Evolutionary conservation across 2,888 invertebrate genomes (phyloP).

Genomic region (Patella depressa): DNA sequence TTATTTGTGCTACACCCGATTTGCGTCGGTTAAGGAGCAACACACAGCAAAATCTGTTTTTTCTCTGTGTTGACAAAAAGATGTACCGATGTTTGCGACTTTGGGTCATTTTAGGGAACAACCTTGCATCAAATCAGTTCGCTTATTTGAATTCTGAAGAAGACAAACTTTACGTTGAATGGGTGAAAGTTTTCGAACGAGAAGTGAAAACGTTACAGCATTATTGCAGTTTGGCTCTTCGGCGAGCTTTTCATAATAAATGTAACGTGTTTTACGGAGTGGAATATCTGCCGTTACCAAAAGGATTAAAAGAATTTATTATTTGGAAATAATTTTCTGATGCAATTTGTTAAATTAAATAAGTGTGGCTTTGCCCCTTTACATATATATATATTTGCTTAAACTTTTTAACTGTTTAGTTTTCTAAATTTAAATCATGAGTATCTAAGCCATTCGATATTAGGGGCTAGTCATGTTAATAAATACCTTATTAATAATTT

Average conservation of each 20-base stretch:
- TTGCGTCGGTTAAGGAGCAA: constrained; percentile 24
- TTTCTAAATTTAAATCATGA: no score
- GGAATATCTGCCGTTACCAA: constrained; percentile 37
- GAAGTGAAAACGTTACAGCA: constrained; percentile 30
- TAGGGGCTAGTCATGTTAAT: no score
- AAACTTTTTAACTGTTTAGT: no score
- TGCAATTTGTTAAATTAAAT: background rate
- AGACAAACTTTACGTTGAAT: constrained; percentile 23
- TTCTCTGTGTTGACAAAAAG: constrained; percentile 16
- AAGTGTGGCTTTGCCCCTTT: no score
- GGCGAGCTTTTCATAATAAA: constrained; percentile 38
- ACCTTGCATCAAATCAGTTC: constrained; percentile 1
- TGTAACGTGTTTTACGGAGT: constrained; percentile 47
- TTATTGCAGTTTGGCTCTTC: constrained; percentile 38
- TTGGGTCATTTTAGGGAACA: constrained; percentile 17
- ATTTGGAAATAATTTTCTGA: background rate
- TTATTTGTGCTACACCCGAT: constrained; percentile 43
- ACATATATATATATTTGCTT: no score
- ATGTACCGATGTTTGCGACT: constrained; percentile 22
- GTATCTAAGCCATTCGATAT: no score
- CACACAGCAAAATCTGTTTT: constrained; percentile 25
- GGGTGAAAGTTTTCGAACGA: constrained; percentile 21
- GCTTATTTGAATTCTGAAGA: constrained; percentile 14
- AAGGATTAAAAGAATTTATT: constrained; percentile 35
- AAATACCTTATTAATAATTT: no score